Base-by-base conservation (phyloP, 2,113 vertebrate genomes). In the Osmerus mordax region DNA sequence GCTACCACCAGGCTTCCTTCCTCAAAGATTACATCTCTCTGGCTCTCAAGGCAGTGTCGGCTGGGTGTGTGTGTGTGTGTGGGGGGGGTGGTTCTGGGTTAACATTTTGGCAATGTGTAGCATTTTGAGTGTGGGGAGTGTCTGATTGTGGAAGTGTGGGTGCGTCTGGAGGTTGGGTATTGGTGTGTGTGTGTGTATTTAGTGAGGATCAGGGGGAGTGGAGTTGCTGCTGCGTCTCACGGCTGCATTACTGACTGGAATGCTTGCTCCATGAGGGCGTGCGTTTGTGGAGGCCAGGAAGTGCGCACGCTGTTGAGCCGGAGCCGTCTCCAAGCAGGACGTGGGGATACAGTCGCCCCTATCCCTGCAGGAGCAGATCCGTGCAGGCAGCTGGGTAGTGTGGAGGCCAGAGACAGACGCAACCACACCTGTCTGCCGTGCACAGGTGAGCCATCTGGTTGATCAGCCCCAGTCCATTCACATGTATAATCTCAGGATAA, bases 211-310 rank as follows among this genome's bases (percentile, higher is more conserved):
- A 65, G 36, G 64, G 9, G 64, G 3, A 13, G 21, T 9, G 19
- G 67, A 74, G 32, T 58, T 29, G 65, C 72, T 65, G 32, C 76
- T 68, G 65, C 71, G 86, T 83, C 81, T 89, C 83, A 89, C 52
- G 88, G 87, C 81, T 87, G 82, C 83, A 82, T 89, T 85, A 81
- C 80, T 76, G 62, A 75, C 78, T 78, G 88, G 90, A 91, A 92
- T 91, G 88, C 84, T 71, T 76, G 68, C 23, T 76, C 63, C 69
- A 91, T 92, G 87, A 47, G 84, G 91, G 89, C 81, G 61, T 79
- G 71, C 14, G 74, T 85, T 84, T 71, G 77, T 82, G 51, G 21
- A 78, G 74, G 81, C 80, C 83, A 85, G 85, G 86, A 87, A 83
- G 77, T 81, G 88, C 68, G 80, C 82, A 79, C 75, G 70, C 69